These are phyloP conservation scores for Lochmaea capreae DNA, from an alignment of 2,888 invertebrate species.

Conservation along the genomic window DNA sequence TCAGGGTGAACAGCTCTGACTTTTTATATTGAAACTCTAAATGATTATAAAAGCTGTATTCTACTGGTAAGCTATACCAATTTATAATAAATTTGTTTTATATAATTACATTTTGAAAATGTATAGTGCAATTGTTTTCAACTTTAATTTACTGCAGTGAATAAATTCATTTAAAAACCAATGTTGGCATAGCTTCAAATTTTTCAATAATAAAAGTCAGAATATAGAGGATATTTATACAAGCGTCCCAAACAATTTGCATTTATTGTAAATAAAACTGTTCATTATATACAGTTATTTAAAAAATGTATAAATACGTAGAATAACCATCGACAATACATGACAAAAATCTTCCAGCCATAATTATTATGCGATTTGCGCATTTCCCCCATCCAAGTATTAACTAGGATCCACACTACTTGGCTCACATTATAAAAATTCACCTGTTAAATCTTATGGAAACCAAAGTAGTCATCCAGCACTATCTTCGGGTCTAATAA, in stretches of 20 bases:
- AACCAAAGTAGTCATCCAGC: no score
- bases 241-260: not conserved
- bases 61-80: not conserved
- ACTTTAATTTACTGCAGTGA: not conserved
- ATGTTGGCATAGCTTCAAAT: constrained; percentile 7
- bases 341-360: no score
- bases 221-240: constrained; percentile 33
- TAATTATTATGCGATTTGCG: no score
- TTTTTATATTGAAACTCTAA: constrained; percentile 15
- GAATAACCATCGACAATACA: no score
- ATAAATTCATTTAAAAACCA: not conserved
- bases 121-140: not conserved
- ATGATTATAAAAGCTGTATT: not conserved
- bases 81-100: not conserved
- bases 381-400: no score
- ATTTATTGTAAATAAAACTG: not conserved
- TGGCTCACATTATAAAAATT: no score
- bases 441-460: no score
- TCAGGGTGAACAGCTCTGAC: constrained; percentile 50
- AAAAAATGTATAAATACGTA: constrained; percentile 2
- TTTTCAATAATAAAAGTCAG: constrained; percentile 29
- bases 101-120: not conserved
- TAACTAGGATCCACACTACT: no score
- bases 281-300: not conserved
- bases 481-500: no score